Conservation (phyloP, 2,888 invertebrate species). For the Agrilus mali region DNA sequence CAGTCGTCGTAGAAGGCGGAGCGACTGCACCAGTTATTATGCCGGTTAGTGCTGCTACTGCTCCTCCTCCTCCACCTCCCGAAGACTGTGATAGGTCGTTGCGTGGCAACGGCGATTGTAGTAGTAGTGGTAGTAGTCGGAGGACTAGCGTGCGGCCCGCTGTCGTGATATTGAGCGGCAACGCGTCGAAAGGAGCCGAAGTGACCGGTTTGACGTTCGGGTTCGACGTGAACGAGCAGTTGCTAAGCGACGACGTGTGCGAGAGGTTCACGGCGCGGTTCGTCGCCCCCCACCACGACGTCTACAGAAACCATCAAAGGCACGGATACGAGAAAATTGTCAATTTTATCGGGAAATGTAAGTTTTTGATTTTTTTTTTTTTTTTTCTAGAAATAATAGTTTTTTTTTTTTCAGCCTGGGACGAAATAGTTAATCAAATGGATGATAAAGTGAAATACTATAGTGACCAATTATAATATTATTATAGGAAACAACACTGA, state of each 20-base stretch:
- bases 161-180: constrained; percentile 59
- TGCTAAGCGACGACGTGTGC: constrained; percentile 40
- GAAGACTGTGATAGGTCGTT: not conserved
- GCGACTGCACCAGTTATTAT: not conserved
- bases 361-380: constrained; percentile 24
- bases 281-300: constrained; percentile 28
- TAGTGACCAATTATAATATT: constrained; percentile 37
- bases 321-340: constrained; percentile 50
- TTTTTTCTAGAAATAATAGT: too few species aligned
- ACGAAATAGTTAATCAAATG: constrained; percentile 46
- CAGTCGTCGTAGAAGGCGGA: constrained; percentile 2
- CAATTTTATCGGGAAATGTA: constrained; percentile 48
- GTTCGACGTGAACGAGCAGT: constrained; percentile 64
- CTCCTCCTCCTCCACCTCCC: not conserved
- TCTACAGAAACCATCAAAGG: constrained; percentile 30
- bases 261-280: constrained; percentile 36
- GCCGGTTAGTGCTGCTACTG: not conserved
- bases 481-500: constrained; percentile 9
- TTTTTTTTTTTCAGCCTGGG: constrained; percentile 54
- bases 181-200: constrained; percentile 33
- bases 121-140: constrained; percentile 9
- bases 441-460: constrained; percentile 44
- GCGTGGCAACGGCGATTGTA: not conserved
- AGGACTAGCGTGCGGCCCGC: constrained; percentile 42
- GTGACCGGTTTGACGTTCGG: constrained; percentile 68